phyloP scores from a whole-genome alignment of 2,113 vertebrate species.

The Atlantisia rogersi region DNA sequence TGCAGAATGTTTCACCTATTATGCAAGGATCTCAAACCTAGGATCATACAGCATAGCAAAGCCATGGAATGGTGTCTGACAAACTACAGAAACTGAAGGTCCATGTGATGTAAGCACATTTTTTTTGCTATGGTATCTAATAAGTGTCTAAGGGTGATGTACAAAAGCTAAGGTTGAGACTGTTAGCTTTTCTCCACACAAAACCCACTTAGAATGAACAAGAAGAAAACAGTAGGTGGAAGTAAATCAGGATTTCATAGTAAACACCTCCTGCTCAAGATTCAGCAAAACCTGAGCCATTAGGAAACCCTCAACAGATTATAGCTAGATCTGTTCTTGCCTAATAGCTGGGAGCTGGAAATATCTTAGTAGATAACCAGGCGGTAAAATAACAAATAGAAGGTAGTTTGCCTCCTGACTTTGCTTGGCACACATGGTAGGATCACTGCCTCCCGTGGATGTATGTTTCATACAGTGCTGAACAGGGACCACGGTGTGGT shows the following conservation, averaged over 20 bases:
- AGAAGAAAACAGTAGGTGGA: neutral
- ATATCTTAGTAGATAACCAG: neutral
- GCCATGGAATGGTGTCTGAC: neutral
- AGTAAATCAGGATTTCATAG: neutral
- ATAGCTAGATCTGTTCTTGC: neutral
- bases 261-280: neutral
- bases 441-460: neutral
- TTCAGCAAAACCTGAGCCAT: neutral
- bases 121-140: neutral
- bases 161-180: neutral
- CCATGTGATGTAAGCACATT: accelerated
- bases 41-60: neutral
- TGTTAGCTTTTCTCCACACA: neutral
- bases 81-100: neutral
- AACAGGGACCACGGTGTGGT: neutral
- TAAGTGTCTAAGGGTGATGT: neutral
- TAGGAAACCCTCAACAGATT: neutral
- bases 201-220: neutral
- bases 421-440: neutral
- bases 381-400: neutral
- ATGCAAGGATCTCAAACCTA: neutral
- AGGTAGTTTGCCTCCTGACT: neutral
- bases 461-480: neutral
- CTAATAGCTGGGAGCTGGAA: neutral
- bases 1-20: neutral